Evolutionary conservation across 2,113 vertebrate genomes (phyloP).

Genomic region (Pseudopodoces humilis): DNA sequence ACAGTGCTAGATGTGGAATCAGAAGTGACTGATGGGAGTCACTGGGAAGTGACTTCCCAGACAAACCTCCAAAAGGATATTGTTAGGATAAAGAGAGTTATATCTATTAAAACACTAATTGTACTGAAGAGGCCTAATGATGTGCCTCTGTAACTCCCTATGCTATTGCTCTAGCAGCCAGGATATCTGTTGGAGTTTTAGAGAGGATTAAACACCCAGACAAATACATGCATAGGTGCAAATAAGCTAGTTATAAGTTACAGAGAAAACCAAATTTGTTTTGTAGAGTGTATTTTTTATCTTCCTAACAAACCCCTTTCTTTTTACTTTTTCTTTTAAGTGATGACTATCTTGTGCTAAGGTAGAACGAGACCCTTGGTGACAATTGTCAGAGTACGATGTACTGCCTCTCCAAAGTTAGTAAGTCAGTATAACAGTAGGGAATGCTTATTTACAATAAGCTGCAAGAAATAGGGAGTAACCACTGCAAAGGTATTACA

Average conservation of each 20-base stretch:
- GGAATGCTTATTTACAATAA: background rate
- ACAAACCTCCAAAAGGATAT: background rate
- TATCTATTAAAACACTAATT: fast-evolving
- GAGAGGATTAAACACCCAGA: background rate
- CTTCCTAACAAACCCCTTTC: background rate
- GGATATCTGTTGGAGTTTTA: background rate
- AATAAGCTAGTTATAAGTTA: background rate
- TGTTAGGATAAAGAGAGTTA: background rate
- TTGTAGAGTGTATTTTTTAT: background rate
- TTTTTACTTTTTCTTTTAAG: background rate
- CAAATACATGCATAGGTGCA: background rate
- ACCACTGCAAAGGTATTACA: background rate
- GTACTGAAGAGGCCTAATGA: background rate
- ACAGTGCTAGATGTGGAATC: background rate
- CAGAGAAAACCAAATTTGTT: background rate
- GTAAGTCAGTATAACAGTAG: background rate
- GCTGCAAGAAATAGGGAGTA: background rate
- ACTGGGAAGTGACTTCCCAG: background rate
- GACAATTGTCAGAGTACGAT: background rate
- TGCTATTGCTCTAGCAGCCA: background rate
- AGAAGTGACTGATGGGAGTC: background rate
- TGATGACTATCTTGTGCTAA: background rate
- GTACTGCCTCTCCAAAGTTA: background rate
- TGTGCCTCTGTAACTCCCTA: background rate
- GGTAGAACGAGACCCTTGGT: background rate